Conservation (phyloP, 2,888 invertebrate genomes). For the Barypeithes pellucidus region DNA sequence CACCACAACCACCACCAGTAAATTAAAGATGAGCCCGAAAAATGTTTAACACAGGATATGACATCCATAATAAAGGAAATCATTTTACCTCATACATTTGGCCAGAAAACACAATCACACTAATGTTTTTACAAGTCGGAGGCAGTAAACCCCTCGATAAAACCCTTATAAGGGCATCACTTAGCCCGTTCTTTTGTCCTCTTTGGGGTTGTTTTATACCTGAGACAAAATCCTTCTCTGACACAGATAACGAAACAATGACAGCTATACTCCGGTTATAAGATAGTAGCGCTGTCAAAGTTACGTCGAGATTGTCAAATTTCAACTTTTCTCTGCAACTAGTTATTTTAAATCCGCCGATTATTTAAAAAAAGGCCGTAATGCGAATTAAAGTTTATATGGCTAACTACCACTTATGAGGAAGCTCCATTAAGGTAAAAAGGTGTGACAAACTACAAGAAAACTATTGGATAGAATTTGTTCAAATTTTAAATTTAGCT, state of each 20-base stretch:
- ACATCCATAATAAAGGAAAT: conserved; percentile 17
- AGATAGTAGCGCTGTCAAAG: no score
- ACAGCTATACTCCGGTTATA: no score
- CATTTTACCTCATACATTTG: conserved; percentile 15
- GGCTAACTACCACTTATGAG: no score
- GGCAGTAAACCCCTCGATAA: conserved; percentile 17
- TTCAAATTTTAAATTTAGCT: no score
- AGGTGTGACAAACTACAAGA: no score
- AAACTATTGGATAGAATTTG: no score
- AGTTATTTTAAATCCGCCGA: no score
- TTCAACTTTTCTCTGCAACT: no score
- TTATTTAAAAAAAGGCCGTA: no score
- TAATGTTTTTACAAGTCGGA: conserved; percentile 20
- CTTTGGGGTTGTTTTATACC: conserved; percentile 15
- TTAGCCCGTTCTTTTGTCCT: conserved; percentile 2
- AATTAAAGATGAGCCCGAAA: background rate
- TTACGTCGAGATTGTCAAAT: no score
- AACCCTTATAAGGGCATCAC: conserved; percentile 26
- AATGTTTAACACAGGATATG: conserved; percentile 11
- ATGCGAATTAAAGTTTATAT: no score
- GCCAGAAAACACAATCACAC: conserved; percentile 18
- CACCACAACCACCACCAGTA: background rate
- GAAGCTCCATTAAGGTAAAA: no score
- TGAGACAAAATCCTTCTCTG: background rate
- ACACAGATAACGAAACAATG: background rate